These are phyloP conservation scores for Drosophila sordidapex DNA, from an alignment of 2,888 invertebrate genomes.

Conservation along the genomic window DNA sequence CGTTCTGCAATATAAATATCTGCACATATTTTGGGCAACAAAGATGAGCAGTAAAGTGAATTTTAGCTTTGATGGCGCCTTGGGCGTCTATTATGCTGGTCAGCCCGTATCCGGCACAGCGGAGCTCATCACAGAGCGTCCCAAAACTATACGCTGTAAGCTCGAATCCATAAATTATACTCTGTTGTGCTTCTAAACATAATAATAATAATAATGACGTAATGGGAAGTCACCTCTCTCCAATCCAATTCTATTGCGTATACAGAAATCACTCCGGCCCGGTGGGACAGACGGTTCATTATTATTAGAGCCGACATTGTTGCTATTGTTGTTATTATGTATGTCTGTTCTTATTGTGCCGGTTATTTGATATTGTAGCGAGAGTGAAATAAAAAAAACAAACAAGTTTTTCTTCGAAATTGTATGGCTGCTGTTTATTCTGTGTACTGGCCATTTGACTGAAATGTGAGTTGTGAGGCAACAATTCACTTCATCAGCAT, in stretches of 20 bases:
- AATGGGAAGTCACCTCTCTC: conserved; percentile 38
- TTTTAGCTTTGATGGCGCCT: conserved; percentile 81
- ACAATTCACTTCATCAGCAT: background rate
- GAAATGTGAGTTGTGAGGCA: conserved; percentile 18
- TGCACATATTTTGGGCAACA: background rate
- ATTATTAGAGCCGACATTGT: conserved; percentile 51
- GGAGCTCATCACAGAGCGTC: conserved; percentile 82
- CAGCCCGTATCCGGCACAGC: conserved; percentile 83
- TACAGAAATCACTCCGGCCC: conserved; percentile 13
- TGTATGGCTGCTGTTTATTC: conserved; percentile 30
- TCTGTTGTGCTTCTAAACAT: conserved; percentile 12
- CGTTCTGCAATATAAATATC: background rate
- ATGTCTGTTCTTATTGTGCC: conserved; percentile 51
- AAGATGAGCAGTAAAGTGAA: conserved; percentile 83
- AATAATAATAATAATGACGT: conserved; percentile 55
- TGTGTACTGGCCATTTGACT: background rate
- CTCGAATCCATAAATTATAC: conserved; percentile 24
- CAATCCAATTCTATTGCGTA: conserved; percentile 61
- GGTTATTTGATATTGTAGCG: conserved; percentile 47
- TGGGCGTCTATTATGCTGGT: conserved; percentile 84
- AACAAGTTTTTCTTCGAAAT: conserved; percentile 62
- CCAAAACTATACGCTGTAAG: conserved; percentile 84
- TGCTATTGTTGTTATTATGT: conserved; percentile 25
- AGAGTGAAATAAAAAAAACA: conserved; percentile 31
- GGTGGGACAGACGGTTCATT: conserved; percentile 27